Base-by-base conservation (phyloP, 1,140 invertebrate genomes). In the Aphidius ervi region DNA sequence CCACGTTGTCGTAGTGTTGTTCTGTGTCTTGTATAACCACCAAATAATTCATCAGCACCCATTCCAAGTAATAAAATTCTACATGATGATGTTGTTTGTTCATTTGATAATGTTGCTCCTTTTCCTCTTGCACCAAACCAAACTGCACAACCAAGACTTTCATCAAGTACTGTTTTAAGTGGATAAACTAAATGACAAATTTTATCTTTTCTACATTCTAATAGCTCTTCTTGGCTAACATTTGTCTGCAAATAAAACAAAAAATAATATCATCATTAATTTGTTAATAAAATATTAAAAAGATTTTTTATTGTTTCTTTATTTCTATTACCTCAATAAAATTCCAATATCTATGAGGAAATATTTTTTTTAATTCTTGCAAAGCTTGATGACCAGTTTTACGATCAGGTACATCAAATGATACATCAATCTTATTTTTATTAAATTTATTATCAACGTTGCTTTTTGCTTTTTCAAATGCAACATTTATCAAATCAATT, bases 1-100 rank as follows among this genome's bases (percentile, higher is more conserved):
- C 87, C 87, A 42, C 78, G 73, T 10, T 82, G 81, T 67, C 84
- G 86, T 58, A 88, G 88, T 47, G 84, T 85, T 62, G 85, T 88
- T 65, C 93, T 83, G 71, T 98, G 94, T 65, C 94, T 85, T 50
- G 86, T 89, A 71, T 99, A 99, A 3, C 97, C 97, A 54, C 91
- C 95, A 70, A 99, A 89, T 68, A 97, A 84, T 83, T 99, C 97
- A 85, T 99, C 97, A 20, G 96, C 95, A 10, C 96, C 97, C 82
- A 93, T 94, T 39, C 97, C 96, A 69, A 93, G 78, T 50, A 98
- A 76, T 55, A 96, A 75, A n/a, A 97, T 86, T 75, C 89, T 85
- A 59, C 87, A 86, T 31, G 84, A 78, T 52, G 88, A 88, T 47
- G 74, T 74, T 66, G 87, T 87, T 6, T 67, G n/a, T 40, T 76